phyloP scores from a whole-genome alignment of 2,797 vertebrate genomes.

The Margarornis squamiger region DNA sequence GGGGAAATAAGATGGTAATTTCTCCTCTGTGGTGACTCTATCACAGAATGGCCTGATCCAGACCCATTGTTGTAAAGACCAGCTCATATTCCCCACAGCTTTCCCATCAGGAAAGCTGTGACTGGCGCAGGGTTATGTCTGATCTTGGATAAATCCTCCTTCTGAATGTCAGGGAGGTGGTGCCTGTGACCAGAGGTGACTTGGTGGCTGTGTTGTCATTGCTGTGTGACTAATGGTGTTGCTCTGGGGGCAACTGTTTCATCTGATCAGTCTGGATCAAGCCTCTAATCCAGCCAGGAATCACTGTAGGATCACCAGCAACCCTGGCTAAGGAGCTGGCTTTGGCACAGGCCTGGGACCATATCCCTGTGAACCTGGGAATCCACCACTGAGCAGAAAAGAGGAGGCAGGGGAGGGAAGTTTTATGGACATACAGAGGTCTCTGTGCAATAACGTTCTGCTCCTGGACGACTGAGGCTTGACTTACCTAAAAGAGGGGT shows the following conservation, averaged over 20 bases:
- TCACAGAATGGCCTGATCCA: not conserved
- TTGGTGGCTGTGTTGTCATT: not conserved
- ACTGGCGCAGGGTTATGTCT: not conserved
- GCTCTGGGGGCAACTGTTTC: not conserved
- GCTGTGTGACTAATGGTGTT: not conserved
- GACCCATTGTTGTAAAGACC: not conserved
- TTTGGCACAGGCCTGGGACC: not conserved
- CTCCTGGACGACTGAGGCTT: not conserved
- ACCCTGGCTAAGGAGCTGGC: not conserved
- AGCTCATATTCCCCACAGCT: not conserved
- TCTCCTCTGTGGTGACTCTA: not conserved
- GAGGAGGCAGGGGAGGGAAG: not conserved
- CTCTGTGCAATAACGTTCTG: not conserved
- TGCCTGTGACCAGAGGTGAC: not conserved
- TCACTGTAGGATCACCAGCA: rapidly evolving
- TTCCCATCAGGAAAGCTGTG: not conserved
- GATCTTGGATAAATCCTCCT: not conserved
- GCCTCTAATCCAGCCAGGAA: not conserved
- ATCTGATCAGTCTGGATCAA: not conserved
- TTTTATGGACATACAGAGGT: rapidly evolving
- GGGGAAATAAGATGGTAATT: not conserved
- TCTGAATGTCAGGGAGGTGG: not conserved
- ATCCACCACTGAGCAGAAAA: not conserved
- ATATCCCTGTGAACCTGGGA: not conserved
- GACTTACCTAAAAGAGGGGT: not conserved